phyloP scores from a whole-genome alignment of 64 coral and sea anemone species.

The Porites lutea region DNA sequence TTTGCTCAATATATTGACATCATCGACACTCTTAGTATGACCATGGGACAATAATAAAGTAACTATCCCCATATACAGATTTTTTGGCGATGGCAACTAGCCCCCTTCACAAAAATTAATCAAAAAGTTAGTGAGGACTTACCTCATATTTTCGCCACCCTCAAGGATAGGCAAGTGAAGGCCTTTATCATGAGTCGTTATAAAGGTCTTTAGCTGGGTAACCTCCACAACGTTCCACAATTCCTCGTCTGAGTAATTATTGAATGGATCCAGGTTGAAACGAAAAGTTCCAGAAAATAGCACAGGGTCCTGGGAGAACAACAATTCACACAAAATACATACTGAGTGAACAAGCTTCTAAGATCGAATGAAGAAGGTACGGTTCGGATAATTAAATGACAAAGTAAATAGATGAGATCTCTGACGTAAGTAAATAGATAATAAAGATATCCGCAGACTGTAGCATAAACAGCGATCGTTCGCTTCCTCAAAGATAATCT shows the following conservation, averaged over 20 bases:
- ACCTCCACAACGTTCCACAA: constrained; percentile 87
- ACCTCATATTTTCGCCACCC: constrained; percentile 94
- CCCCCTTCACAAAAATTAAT: neutral
- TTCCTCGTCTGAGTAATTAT: constrained; percentile 71
- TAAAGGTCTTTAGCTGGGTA: constrained; percentile 76
- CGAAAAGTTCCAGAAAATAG: constrained; percentile 88
- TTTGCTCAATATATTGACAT: too few relatives aligned
- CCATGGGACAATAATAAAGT: neutral
- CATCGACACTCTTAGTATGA: neutral
- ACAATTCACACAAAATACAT: too few relatives aligned
- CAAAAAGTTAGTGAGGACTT: neutral
- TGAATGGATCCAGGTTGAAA: constrained; percentile 90
- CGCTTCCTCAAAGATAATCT: too few relatives aligned
- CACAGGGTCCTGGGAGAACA: constrained; percentile 70
- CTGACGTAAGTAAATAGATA: too few relatives aligned
- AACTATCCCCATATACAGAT: too few relatives aligned
- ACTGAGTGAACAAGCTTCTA: too few relatives aligned
- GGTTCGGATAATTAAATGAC: neutral
- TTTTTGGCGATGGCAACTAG: too few relatives aligned
- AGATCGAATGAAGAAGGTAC: too few relatives aligned
- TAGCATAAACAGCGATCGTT: too few relatives aligned
- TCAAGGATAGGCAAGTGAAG: constrained; percentile 57
- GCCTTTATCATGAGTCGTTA: constrained; percentile 67
- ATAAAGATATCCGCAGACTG: too few relatives aligned
- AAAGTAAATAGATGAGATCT: too few relatives aligned